These are phyloP conservation scores for Cebus imitator DNA, from an alignment of 2,113 vertebrate species.

Conservation along the genomic window DNA sequence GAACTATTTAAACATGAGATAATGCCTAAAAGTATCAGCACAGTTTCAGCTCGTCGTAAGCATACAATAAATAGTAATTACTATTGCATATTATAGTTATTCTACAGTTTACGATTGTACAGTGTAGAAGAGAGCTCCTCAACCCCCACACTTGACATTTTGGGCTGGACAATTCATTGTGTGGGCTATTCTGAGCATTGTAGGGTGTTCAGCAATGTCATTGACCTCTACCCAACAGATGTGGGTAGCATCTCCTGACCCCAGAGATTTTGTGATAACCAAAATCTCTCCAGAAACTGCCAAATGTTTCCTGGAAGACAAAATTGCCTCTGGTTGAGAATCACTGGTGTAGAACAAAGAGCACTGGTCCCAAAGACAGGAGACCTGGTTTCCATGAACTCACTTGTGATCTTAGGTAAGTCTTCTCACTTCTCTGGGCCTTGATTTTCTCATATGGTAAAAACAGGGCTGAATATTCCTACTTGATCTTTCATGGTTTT, in stretches of 20 bases:
- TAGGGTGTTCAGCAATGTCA: neutral
- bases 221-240: neutral
- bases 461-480: neutral
- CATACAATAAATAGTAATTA: neutral
- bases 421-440: neutral
- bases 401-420: neutral
- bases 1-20: neutral
- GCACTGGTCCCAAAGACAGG: neutral
- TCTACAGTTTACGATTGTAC: neutral
- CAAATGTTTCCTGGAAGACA: neutral
- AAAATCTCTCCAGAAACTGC: neutral
- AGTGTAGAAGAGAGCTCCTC: neutral
- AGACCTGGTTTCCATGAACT: neutral
- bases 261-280: neutral
- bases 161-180: neutral
- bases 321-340: neutral
- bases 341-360: neutral
- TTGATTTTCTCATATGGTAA: neutral
- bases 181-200: neutral
- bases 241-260: neutral
- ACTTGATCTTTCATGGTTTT: neutral
- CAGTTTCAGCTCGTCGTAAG: neutral
- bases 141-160: neutral
- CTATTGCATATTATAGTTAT: neutral
- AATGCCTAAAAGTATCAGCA: neutral